Conservation (phyloP, 2,888 invertebrate genomes). For the Cylloceria caligata region DNA sequence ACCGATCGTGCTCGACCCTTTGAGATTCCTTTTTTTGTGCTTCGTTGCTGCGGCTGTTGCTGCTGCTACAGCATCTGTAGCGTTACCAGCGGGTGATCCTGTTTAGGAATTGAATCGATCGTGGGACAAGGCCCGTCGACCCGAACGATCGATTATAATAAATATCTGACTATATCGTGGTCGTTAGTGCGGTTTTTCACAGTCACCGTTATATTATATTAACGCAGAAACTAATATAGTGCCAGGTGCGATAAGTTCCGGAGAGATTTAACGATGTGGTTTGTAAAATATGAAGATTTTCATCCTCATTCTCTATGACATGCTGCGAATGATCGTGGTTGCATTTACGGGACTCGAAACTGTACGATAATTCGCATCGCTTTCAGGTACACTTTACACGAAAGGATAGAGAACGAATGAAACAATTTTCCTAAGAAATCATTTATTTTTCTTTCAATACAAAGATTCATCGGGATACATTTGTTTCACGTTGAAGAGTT, state of each 20-base stretch:
- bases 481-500: too few relatives aligned
- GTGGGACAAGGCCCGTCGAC: constrained; percentile 54
- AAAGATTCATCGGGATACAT: too few relatives aligned
- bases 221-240: constrained; percentile 35
- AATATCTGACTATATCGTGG: constrained; percentile 29
- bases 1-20: constrained; percentile 67
- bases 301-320: constrained; percentile 29
- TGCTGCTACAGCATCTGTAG: constrained; percentile 14
- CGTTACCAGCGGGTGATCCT: constrained; percentile 49
- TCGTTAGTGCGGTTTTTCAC: constrained; percentile 39
- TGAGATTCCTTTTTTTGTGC: constrained; percentile 53
- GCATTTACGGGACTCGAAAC: constrained; percentile 57
- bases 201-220: constrained; percentile 30
- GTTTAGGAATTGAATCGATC: constrained; percentile 65
- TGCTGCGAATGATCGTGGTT: constrained; percentile 38
- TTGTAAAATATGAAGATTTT: constrained; percentile 36
- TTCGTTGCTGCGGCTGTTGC: constrained; percentile 10
- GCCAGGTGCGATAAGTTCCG: constrained; percentile 54
- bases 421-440: neutral
- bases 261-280: constrained; percentile 39
- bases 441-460: neutral
- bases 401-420: neutral
- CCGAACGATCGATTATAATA: constrained; percentile 61
- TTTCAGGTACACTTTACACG: neutral
- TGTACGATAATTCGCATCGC: constrained; percentile 46